Conservation (phyloP, 2,113 vertebrate genomes). For the Barbus barbus region DNA sequence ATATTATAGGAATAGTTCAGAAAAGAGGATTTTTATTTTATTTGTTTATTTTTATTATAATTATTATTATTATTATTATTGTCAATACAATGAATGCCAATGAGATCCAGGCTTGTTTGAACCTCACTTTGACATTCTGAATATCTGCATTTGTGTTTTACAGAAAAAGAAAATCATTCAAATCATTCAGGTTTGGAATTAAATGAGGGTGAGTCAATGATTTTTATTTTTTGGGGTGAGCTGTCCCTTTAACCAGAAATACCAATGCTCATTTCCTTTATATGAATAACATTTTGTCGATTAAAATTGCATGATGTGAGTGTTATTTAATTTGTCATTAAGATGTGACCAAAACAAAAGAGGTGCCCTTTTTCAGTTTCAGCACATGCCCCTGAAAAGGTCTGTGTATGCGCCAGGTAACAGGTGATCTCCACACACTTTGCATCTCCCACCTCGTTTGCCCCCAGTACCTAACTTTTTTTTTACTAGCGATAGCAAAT, state of each 20-base stretch:
- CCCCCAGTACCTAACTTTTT: not conserved
- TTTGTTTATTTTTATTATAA: too few relatives aligned
- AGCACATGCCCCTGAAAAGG: too few relatives aligned
- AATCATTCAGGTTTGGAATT: not conserved
- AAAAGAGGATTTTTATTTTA: too few relatives aligned
- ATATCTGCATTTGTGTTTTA: not conserved
- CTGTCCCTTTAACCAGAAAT: not conserved
- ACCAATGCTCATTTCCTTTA: not conserved
- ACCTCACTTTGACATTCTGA: not conserved
- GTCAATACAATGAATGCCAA: not conserved
- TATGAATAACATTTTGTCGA: not conserved
- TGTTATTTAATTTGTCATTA: too few relatives aligned
- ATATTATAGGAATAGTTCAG: too few relatives aligned
- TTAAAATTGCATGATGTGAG: not conserved
- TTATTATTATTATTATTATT: too few relatives aligned
- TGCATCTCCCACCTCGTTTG: constrained; percentile 48
- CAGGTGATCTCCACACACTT: too few relatives aligned
- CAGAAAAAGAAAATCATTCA: too few relatives aligned
- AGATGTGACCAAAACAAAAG: too few relatives aligned
- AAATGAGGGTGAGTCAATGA: not conserved
- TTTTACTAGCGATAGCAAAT: not conserved
- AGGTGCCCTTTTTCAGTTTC: too few relatives aligned
- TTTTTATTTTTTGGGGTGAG: not conserved
- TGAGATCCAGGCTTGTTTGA: not conserved
- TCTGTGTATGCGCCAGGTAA: too few relatives aligned